Conservation (phyloP, 2,888 invertebrate species). For the Trichogramma evanescens region DNA sequence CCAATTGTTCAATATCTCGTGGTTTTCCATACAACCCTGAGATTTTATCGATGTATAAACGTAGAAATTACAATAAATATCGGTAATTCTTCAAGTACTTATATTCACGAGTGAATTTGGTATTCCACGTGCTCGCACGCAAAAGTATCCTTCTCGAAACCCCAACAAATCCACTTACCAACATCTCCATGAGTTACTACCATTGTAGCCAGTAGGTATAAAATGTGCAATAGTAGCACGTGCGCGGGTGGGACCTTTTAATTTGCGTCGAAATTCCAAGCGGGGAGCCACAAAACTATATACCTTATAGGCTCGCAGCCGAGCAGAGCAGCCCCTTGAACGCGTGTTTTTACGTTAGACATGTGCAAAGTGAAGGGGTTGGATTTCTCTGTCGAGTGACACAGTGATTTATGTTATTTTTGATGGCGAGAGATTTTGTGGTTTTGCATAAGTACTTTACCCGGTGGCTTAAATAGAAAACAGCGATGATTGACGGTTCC, state of each 20-base stretch:
- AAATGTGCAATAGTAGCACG: background rate
- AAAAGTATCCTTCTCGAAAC: slow-evolving; percentile 6
- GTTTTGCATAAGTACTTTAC: no score
- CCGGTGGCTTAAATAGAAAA: no score
- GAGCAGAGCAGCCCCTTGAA: no score
- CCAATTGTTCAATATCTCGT: no score
- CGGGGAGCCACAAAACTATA: slow-evolving; percentile 36
- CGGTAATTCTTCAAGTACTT: background rate
- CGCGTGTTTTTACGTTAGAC: no score
- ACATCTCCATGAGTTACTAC: slow-evolving; percentile 16
- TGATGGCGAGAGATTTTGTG: no score
- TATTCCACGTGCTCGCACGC: background rate
- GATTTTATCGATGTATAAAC: background rate
- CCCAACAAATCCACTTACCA: slow-evolving; percentile 21
- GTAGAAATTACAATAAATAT: background rate
- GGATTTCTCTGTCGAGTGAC: no score
- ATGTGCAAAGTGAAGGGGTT: no score
- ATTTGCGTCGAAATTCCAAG: slow-evolving; percentile 45
- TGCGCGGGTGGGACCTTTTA: slow-evolving; percentile 40
- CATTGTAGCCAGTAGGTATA: background rate
- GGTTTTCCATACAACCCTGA: background rate
- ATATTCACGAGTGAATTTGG: no score
- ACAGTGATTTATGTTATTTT: no score
- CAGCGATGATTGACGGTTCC: no score
- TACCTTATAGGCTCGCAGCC: no score